Evolutionary conservation across 37 sponge, comb jelly and placozoan species (phyloP), one percentile per base, ranked within the genome.

Genomic region (Hexactinellida sp.): DNA sequence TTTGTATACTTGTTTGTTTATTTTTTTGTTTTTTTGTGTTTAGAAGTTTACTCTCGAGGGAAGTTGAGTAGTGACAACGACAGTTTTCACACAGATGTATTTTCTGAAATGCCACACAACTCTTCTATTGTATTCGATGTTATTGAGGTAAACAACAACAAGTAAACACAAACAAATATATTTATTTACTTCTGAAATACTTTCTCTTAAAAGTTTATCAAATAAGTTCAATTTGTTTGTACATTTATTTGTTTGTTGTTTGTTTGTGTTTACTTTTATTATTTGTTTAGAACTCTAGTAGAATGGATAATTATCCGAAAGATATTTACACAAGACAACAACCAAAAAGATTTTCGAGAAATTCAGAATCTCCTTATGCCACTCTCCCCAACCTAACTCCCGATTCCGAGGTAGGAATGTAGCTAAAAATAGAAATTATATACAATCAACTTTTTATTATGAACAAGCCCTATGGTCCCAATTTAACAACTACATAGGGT

Each of bases 351-450:
- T 63, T 63, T n/a, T 63, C 76, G 1, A 10, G 76, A 63, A 63
- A 63, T n/a, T 63, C 76, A 3, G 76, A 63, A 63, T 63, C 76
- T 23, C 76, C 76, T n/a, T 63, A 63, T n/a, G 76, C 76, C 76
- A 63, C 76, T 63, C 76, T 63, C 1, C 30, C 76, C 5, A 23
- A 7, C 34, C 3, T 63, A 10, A 63, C 21, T 32, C 28, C 76
- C 13, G 76, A 63, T n/a, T 63, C 28, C 34, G 76, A 63, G 76
- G 76, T 63, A 10, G 3, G 32, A 63, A 16, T 41, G 47, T n/a
- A n/a, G n/a, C n/a, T n/a, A n/a, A n/a, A n/a, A n/a, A n/a, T n/a
- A n/a, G n/a, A n/a, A n/a, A n/a, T n/a, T n/a, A n/a, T n/a, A n/a
- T n/a, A n/a, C n/a, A n/a, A n/a, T n/a, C n/a, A n/a, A n/a, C n/a